phyloP scores from a whole-genome alignment of 2,797 vertebrate species.

The Malurus splendens region DNA sequence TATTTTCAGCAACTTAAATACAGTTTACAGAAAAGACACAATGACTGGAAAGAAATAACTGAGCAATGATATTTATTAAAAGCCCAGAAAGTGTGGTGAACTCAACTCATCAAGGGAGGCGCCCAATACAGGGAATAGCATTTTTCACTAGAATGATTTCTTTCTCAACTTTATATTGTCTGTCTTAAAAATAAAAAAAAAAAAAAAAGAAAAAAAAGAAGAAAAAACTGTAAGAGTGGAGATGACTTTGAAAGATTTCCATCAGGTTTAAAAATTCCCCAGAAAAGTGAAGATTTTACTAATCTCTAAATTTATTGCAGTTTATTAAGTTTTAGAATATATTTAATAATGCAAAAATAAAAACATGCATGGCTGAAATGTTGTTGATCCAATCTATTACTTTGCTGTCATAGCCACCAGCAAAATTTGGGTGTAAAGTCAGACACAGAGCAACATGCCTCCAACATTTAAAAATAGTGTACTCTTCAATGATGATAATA shows the following conservation, averaged over 20 bases:
- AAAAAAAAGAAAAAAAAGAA: background rate
- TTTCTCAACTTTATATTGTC: background rate
- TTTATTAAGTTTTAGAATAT: background rate
- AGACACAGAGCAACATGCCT: background rate
- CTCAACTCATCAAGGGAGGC: background rate
- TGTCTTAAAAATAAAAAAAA: background rate
- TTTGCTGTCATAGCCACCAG: background rate
- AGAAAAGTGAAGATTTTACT: background rate
- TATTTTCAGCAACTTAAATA: background rate
- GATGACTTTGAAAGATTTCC: background rate
- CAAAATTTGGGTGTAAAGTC: background rate
- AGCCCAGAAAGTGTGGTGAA: background rate
- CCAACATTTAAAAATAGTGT: background rate
- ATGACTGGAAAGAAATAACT: background rate
- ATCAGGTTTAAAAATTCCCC: background rate
- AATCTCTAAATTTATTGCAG: background rate
- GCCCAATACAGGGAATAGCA: fast-evolving
- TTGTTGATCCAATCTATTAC: background rate
- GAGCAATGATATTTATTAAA: background rate
- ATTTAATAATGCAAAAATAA: background rate
- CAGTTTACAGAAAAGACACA: background rate
- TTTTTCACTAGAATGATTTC: background rate
- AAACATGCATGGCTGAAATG: background rate
- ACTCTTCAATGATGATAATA: background rate
- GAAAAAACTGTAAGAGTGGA: background rate